Evolutionary conservation across 2,113 vertebrate genomes (phyloP), one percentile per base, ranked within the genome.

Genomic region (Pterocles burchelli): DNA sequence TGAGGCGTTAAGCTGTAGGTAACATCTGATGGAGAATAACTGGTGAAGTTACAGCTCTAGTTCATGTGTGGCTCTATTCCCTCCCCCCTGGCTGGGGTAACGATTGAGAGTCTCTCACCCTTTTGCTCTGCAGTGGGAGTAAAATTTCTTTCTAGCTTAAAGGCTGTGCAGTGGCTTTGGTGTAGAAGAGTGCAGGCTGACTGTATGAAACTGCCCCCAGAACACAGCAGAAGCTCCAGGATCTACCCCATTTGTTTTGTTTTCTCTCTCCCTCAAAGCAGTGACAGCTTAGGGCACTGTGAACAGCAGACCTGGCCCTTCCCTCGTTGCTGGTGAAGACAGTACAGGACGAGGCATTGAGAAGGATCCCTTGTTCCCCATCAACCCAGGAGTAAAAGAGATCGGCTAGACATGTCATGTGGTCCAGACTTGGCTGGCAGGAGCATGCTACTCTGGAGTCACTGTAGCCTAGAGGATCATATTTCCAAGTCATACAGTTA

Each of bases 361-460:
- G 22, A 61, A 48, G 6, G 25, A 18, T 52, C 26, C 41, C 21
- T 48, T 33, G 20, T 80, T 68, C 6, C 11, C 4, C 11, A 28
- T 57, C 45, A 76, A 22, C 58, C 29, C 11, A 46, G 61, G 66
- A 52, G 19, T 41, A n/a, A 82, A 85, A 34, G 7, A 62, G 36
- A 31, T 61, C 2, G 7, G 22, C 10, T 31, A 20, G 9, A 22
- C 3, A 9, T 28, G 33, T 43, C 1, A 0, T 31, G 6, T 59
- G 33, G 41, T 29, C 31, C 31, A 57, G 26, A 13, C 38, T 49
- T 88, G 57, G 7, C 17, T 74, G 46, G 26, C 46, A 34, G 70
- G 31, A 18, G 81, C 6, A 3, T 43, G 26, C 43, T 63, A 31
- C 25, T 18, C 41, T 84, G 43, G 34, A 67, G 10, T 73, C 26